Percentiles rank a stretch among this genome's conserved stretches.
These are phyloP conservation scores for Centruroides sculpturatus DNA, from an alignment of 1,140 invertebrate species.

Conservation along the genomic window DNA sequence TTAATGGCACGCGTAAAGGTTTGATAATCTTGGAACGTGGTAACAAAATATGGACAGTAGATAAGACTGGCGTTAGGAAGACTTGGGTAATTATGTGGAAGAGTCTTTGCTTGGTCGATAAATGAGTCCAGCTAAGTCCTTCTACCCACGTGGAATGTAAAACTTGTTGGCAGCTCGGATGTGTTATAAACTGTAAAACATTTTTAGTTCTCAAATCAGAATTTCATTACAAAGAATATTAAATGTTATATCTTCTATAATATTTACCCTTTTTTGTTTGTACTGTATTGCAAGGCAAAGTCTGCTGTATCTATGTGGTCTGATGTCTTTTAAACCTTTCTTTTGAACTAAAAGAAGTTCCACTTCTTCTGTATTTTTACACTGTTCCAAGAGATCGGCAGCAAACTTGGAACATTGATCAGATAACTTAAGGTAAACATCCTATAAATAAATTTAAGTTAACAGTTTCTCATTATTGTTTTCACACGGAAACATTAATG, in stretches of 20 bases:
- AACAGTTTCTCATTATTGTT: neutral
- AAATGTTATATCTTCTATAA: no score
- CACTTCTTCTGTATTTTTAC: constrained; percentile 65
- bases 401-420: constrained; percentile 80
- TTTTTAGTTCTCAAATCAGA: neutral
- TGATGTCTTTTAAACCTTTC: constrained; percentile 19
- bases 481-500: no score
- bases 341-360: constrained; percentile 45
- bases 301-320: constrained; percentile 62
- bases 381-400: constrained; percentile 74
- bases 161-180: constrained; percentile 31
- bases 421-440: constrained; percentile 41
- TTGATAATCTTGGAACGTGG: constrained; percentile 9
- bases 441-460: neutral
- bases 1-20: constrained; percentile 13
- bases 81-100: constrained; percentile 13
- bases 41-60: constrained; percentile 11
- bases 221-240: neutral
- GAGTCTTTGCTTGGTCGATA: constrained; percentile 3
- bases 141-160: constrained; percentile 27
- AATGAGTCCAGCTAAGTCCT: constrained; percentile 13
- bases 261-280: constrained; percentile 72
- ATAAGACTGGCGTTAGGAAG: constrained; percentile 13
- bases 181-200: constrained; percentile 28
- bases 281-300: constrained; percentile 77